Percentiles rank a stretch among this genome's conserved stretches.
These are phyloP conservation scores for Drosophila equinoxialis DNA, from an alignment of 1,140 invertebrate species.

Conservation along the genomic window DNA sequence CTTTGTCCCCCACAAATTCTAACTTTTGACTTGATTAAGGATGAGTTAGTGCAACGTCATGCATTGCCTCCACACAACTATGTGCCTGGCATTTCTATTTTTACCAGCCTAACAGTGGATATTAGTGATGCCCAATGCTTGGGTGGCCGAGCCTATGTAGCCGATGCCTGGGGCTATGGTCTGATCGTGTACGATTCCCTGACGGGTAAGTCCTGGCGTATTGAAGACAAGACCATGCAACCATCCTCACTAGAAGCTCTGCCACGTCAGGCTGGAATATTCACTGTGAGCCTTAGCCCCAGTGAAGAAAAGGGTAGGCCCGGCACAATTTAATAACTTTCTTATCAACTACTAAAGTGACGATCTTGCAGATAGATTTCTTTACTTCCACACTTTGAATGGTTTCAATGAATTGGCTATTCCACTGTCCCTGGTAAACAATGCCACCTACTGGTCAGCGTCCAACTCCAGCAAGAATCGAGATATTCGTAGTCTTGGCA, in stretches of 20 bases:
- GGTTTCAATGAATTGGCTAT: conserved; percentile 89
- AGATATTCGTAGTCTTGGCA: conserved; percentile 59
- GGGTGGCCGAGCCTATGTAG: conserved; percentile 89
- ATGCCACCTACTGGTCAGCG: conserved; percentile 82
- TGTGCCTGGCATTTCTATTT: conserved; percentile 83
- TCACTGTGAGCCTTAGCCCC: conserved; percentile 88
- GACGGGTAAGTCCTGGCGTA: conserved; percentile 86
- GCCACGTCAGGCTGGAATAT: conserved; percentile 86
- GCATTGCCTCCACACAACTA: conserved; percentile 84
- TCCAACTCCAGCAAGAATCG: conserved; percentile 1
- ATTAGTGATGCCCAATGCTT: conserved; percentile 85
- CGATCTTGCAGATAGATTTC: conserved; percentile 83
- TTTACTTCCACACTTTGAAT: conserved; percentile 91
- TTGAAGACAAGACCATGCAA: conserved; percentile 88
- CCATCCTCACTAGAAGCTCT: conserved; percentile 85
- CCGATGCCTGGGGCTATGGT: conserved; percentile 89
- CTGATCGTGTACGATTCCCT: conserved; percentile 88
- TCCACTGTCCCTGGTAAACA: conserved; percentile 86
- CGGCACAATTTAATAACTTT: background rate
- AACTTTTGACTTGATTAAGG: conserved; percentile 86
- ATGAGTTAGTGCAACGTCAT: conserved; percentile 84
- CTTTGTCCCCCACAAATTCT: conserved; percentile 87
- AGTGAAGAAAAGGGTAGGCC: conserved; percentile 49
- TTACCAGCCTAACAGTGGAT: conserved; percentile 85
- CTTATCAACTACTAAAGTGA: background rate